Evolutionary conservation across 2,888 invertebrate genomes (phyloP).

Genomic region (Blomia tropicalis): DNA sequence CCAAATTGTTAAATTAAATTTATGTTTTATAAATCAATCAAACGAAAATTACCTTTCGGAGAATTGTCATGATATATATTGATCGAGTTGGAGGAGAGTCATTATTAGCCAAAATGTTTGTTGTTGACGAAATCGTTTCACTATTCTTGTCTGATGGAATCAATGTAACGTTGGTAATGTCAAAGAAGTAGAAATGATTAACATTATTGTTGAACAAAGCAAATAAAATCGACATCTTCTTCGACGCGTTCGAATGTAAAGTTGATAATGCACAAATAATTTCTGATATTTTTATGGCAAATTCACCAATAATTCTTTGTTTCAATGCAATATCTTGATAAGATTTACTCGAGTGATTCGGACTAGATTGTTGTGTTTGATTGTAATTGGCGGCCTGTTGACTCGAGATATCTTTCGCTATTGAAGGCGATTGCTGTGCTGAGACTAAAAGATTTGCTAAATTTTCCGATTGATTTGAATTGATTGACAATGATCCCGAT

Average conservation of each 20-base stretch:
- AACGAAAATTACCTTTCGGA: constrained; percentile 1
- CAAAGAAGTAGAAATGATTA: constrained; percentile 6
- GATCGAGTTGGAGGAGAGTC: no score
- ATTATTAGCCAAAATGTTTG: no score
- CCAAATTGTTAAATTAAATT: neutral
- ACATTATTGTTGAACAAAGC: constrained; percentile 7
- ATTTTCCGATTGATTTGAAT: neutral
- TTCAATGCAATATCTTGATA: neutral
- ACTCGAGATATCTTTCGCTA: neutral
- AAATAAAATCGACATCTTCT: constrained; percentile 8
- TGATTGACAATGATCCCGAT: neutral
- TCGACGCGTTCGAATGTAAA: constrained; percentile 6
- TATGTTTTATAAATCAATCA: neutral
- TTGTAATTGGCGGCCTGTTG: neutral
- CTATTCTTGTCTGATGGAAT: neutral
- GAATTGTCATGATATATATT: neutral
- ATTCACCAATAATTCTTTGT: neutral
- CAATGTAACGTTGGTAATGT: neutral
- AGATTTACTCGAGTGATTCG: neutral
- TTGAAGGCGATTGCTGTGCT: neutral
- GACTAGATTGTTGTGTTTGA: neutral
- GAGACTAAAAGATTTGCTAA: neutral
- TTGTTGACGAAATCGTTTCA: no score
- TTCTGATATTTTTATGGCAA: constrained; percentile 1
- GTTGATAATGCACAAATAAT: constrained; percentile 4